Evolutionary conservation across 1,140 invertebrate species (phyloP).

Genomic region (Panagrolaimus sp.): DNA sequence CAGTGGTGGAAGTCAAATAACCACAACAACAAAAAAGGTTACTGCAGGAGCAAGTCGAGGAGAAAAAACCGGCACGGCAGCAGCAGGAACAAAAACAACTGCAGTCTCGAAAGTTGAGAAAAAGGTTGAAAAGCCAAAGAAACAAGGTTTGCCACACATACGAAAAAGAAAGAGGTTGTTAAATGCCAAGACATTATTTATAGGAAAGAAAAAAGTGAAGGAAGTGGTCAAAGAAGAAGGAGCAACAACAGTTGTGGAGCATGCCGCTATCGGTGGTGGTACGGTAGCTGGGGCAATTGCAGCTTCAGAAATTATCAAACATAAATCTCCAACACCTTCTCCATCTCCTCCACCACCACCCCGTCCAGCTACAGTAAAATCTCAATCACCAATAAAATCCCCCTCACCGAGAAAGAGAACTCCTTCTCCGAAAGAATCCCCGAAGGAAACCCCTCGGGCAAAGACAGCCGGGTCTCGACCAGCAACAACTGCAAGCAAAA

Average conservation of each 20-base stretch:
- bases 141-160: background rate
- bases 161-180: too few species aligned
- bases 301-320: too few species aligned
- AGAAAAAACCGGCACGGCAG: background rate
- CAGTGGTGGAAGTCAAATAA: background rate
- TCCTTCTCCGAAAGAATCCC: background rate
- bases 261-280: too few species aligned
- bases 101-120: background rate
- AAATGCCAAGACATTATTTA: too few species aligned
- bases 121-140: slow-evolving; percentile 10
- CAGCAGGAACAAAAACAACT: background rate
- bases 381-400: background rate
- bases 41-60: background rate
- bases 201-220: too few species aligned
- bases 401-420: background rate
- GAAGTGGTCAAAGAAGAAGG: too few species aligned
- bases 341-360: too few species aligned
- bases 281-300: too few species aligned
- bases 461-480: background rate
- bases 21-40: background rate
- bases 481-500: background rate
- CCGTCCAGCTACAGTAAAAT: too few species aligned
- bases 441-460: background rate
- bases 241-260: too few species aligned
- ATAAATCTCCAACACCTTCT: too few species aligned